These are phyloP conservation scores for Branchellion lobata DNA, from an alignment of 2,888 invertebrate genomes.

Conservation along the genomic window DNA sequence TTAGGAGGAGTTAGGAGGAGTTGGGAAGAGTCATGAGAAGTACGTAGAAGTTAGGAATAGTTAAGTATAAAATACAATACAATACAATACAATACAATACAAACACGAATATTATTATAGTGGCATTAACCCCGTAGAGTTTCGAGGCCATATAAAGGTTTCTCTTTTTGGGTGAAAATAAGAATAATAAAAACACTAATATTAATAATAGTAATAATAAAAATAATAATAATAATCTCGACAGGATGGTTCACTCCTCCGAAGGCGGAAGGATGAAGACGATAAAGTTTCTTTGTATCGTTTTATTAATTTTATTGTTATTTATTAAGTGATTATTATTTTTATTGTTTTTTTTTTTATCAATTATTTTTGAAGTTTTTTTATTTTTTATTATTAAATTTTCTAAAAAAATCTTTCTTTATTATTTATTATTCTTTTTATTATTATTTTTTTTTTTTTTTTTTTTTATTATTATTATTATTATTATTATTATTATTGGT, in stretches of 20 bases:
- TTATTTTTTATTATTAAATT: not conserved
- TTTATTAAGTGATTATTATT: not conserved
- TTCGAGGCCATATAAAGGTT: too few relatives aligned
- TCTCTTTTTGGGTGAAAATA: too few relatives aligned
- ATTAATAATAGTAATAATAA: too few relatives aligned
- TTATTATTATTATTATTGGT: not conserved
- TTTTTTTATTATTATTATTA: not conserved
- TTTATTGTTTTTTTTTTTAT: not conserved
- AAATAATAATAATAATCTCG: too few relatives aligned
- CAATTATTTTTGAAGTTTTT: not conserved
- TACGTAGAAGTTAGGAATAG: too few relatives aligned
- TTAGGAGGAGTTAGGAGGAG: too few relatives aligned
- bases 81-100: too few relatives aligned
- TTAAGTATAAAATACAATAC: too few relatives aligned
- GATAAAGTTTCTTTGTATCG: not conserved
- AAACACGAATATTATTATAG: too few relatives aligned
- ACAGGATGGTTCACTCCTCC: conserved; percentile 54
- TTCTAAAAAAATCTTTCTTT: not conserved
- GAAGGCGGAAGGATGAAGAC: conserved; percentile 52
- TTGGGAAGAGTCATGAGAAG: too few relatives aligned
- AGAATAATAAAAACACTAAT: too few relatives aligned
- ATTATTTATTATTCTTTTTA: not conserved
- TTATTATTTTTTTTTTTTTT: not conserved
- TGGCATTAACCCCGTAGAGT: too few relatives aligned
- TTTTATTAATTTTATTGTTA: not conserved